phyloP scores from a whole-genome alignment of 2,797 vertebrate genomes.

The Falco novaeseelandiae region DNA sequence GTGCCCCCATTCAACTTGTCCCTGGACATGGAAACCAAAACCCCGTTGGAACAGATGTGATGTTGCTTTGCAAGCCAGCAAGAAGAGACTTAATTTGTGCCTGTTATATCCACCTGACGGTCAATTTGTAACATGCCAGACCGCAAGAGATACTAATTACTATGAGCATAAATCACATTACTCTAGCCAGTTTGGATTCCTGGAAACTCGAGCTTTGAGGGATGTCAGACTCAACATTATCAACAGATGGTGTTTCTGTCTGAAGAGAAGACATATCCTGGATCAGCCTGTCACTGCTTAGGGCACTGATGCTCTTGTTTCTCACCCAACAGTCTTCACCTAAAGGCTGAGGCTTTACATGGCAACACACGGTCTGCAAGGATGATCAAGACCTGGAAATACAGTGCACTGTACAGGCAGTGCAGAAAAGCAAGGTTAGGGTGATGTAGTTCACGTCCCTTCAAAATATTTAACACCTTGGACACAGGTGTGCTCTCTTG shows the following conservation, averaged over 20 bases:
- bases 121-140: neutral
- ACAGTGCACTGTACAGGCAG: neutral
- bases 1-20: neutral
- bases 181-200: neutral
- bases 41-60: neutral
- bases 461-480: neutral
- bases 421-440: neutral
- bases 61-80: neutral
- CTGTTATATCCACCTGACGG: neutral
- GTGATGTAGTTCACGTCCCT: neutral
- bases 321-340: neutral
- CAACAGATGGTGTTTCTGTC: slow-evolving; percentile 34
- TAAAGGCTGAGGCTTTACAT: neutral
- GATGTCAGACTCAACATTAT: neutral
- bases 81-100: neutral
- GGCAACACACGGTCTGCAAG: neutral
- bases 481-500: neutral
- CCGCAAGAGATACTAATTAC: neutral
- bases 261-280: neutral
- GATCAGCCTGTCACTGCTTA: neutral
- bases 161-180: neutral
- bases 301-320: neutral
- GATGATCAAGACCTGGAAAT: neutral
- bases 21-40: neutral
- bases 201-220: slow-evolving; percentile 8